Evolutionary conservation across 2,888 invertebrate species (phyloP).

Genomic region (Spisula solida): DNA sequence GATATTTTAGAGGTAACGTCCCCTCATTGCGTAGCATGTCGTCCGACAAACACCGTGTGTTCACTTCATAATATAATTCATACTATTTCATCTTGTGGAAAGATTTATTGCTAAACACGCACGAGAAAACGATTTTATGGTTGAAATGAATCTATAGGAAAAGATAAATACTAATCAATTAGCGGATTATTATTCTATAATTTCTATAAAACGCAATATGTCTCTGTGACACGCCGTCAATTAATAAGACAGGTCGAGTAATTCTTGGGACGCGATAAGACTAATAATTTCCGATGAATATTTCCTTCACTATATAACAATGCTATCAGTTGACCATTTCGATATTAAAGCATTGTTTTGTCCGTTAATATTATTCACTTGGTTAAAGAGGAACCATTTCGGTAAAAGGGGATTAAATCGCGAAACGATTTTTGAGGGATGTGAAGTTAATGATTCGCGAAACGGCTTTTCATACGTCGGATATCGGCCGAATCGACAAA

Average conservation of each 20-base stretch:
- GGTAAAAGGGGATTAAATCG: conserved; percentile 35
- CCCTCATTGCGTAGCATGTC: too few relatives aligned
- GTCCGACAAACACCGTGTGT: not conserved
- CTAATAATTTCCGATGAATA: conserved; percentile 6
- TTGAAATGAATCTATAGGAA: not conserved
- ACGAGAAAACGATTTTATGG: not conserved
- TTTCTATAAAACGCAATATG: conserved; percentile 12
- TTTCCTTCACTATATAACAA: not conserved
- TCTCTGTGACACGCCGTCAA: not conserved
- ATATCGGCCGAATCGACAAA: not conserved
- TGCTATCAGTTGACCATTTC: conserved; percentile 31
- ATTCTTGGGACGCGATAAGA: not conserved
- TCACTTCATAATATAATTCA: not conserved
- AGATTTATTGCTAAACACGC: not conserved
- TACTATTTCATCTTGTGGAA: not conserved
- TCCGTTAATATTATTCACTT: conserved; percentile 36
- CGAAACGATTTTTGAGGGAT: conserved; percentile 11
- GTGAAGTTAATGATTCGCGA: conserved; percentile 17
- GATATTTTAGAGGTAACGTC: too few relatives aligned
- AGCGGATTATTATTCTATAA: not conserved
- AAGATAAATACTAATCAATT: conserved; percentile 12
- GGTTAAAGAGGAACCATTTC: conserved; percentile 24
- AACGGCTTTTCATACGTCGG: conserved; percentile 27
- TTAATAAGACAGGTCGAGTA: not conserved
- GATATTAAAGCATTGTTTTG: conserved; percentile 28